Evolutionary conservation across 2,113 vertebrate species (phyloP), one percentile per base, ranked within the genome.

Genomic region (Heterotilapia buettikoferi): DNA sequence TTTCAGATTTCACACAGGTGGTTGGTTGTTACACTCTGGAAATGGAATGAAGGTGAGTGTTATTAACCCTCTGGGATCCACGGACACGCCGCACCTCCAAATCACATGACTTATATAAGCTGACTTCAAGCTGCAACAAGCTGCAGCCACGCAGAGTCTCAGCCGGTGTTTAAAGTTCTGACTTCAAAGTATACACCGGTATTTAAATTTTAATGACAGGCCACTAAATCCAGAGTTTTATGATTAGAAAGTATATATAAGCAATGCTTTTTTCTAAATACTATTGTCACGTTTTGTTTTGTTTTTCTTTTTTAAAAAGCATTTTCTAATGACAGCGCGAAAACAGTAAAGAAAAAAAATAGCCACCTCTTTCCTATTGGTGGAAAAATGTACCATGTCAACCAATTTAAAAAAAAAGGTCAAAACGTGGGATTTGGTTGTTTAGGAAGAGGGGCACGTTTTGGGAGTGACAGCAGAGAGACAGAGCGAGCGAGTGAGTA

Each of bases 251-350:
- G 1, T 4, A 33, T 19, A 31, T 33, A 33, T 33, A 33, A 33
- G 29, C 16, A 6, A 19, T 33, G 57, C 14, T 61, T 61, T 61
- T 33, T 61, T 19, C 57, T 18, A 61, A 61, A 61, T 33, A 33
- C 8, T 61, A 33, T 19, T 33, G 16, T 33, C 29, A 61, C 1
- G 3, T 29, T 29, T 57, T 29, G 9, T 4, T 21, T 6, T 12
- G 3, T 36, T 9, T 1, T 57, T 3, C 0, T 14, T 56, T 26
- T 57, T 29, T 18, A 6, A 31, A 59, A 61, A 61, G 2, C 3
- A 33, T 33, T 33, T 61, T 18, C 14, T 19, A 61, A 61, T 31
- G 29, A 33, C 16, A 33, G 29, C 2, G 16, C 1, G 0, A 61
- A 61, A 61, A 61, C 8, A 4, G 26, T 10, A 61, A 61, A 61